A percentile compares a stretch with the other conserved stretches of the same genome.
phyloP scores from a whole-genome alignment of 2,113 vertebrate species.

The Solea solea region DNA sequence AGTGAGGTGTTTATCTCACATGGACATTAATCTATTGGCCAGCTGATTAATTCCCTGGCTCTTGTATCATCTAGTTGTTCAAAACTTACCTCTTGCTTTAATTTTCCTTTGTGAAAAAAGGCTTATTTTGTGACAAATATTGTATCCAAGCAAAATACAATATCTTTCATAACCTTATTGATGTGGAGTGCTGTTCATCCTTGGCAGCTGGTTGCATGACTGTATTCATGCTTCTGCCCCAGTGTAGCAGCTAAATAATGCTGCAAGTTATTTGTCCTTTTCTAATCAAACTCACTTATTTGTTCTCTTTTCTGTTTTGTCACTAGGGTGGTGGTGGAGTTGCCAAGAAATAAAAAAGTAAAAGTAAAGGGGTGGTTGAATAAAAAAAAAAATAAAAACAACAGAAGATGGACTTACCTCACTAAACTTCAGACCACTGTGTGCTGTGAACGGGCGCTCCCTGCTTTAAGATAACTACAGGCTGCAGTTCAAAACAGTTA shows the following conservation, averaged over 20 bases:
- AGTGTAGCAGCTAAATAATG: neutral
- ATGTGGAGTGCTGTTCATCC: neutral
- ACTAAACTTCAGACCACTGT: conserved; percentile 90
- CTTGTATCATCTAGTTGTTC: neutral
- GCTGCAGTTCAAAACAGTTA: conserved; percentile 88
- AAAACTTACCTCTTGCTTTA: conserved; percentile 58
- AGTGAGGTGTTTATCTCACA: neutral
- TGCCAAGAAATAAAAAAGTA: neutral
- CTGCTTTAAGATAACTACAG: conserved; percentile 85
- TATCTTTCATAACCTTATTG: neutral
- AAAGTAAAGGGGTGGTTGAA: neutral
- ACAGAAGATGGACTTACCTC: conserved; percentile 85
- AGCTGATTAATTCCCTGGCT: neutral
- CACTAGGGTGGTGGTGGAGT: neutral
- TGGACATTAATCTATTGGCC: neutral
- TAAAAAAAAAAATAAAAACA: neutral
- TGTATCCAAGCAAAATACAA: neutral
- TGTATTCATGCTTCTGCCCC: neutral
- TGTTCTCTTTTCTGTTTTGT: neutral
- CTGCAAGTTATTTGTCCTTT: conserved; percentile 1
- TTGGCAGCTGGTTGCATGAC: neutral
- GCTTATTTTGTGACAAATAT: neutral
- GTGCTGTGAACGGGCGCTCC: conserved; percentile 98
- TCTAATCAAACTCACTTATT: neutral
- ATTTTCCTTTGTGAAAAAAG: neutral